A percentile compares a stretch with the other conserved stretches of the same genome.
Conservation (phyloP, 2,888 invertebrate species). For the Philonicus albiceps region DNA sequence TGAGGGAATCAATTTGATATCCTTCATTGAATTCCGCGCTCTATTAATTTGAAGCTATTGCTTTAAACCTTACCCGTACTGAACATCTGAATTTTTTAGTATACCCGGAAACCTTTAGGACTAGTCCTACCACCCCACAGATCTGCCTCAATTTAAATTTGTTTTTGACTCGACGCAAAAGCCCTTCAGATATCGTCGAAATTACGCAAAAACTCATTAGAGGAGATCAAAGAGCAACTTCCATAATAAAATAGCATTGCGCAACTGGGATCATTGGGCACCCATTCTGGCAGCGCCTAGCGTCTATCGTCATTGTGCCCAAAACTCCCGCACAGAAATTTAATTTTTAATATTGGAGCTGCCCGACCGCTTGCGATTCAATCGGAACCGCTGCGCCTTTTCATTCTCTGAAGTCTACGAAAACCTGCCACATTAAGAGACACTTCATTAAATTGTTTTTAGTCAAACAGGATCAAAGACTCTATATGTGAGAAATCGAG, state of each 20-base stretch:
- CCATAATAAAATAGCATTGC: neutral
- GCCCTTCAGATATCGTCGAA: neutral
- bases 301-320: neutral
- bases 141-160: neutral
- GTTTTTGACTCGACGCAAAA: neutral
- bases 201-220: conserved; percentile 14
- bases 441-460: conserved; percentile 29
- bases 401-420: neutral
- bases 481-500: neutral
- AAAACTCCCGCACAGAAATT: neutral
- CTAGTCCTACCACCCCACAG: neutral
- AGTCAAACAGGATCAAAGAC: conserved; percentile 1
- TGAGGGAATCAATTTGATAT: neutral
- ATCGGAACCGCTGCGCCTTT: neutral
- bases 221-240: conserved; percentile 20
- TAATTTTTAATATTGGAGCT: conserved; percentile 14
- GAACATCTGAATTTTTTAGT: neutral
- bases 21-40: neutral
- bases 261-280: neutral
- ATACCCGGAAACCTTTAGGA: neutral
- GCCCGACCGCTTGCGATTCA: neutral
- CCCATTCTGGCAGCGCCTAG: neutral
- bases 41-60: neutral
- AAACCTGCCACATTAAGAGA: conserved; percentile 9
- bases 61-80: neutral